Conservation (phyloP, 2,888 invertebrate genomes). For the Drosophila kokeensis region DNA sequence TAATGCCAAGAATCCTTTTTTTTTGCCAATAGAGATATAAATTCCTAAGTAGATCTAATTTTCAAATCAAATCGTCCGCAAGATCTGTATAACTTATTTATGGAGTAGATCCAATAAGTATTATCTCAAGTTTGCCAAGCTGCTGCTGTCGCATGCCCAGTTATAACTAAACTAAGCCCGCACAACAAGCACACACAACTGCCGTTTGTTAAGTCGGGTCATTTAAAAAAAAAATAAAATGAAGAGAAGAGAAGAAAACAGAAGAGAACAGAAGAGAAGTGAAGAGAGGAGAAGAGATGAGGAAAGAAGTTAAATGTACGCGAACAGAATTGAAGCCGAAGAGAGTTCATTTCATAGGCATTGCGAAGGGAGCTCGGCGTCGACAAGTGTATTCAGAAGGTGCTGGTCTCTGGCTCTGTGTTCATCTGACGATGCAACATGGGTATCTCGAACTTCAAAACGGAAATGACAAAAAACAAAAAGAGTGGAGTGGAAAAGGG, state of each 20-base stretch:
- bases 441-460: conserved; percentile 57
- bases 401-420: conserved; percentile 19
- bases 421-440: conserved; percentile 14
- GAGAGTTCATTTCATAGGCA: conserved; percentile 69
- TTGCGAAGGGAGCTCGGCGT: conserved; percentile 56
- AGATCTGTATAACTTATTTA: neutral
- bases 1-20: neutral
- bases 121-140: neutral
- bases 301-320: conserved; percentile 29
- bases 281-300: conserved; percentile 25
- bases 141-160: neutral
- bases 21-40: neutral
- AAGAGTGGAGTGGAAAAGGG: neutral
- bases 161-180: neutral
- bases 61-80: neutral
- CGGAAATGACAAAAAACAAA: conserved; percentile 43
- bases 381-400: conserved; percentile 48
- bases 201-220: conserved; percentile 23
- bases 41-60: neutral
- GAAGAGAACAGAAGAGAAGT: conserved; percentile 18
- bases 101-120: neutral
- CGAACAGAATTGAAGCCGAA: conserved; percentile 28
- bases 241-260: conserved; percentile 11
- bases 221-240: neutral
- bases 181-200: conserved; percentile 11